Conservation (phyloP, 92 coral and sea anemone species). For the Porites cylindrica region DNA sequence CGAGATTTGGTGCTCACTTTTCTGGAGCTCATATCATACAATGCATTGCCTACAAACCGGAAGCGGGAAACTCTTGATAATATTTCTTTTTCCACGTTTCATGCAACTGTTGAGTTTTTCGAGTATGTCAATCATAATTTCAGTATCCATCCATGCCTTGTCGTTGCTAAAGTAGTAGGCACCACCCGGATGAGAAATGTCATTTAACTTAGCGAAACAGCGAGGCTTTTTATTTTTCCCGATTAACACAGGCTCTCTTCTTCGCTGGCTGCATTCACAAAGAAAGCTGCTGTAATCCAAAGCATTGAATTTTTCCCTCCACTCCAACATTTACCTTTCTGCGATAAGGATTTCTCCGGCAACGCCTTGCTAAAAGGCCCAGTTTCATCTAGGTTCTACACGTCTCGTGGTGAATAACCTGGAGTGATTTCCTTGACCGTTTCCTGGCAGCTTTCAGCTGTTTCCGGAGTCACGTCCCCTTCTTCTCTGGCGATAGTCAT, state of each 20-base stretch:
- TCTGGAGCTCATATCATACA: too few relatives aligned
- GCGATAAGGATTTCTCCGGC: conserved; percentile 47
- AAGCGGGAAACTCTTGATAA: background rate
- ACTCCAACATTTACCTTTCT: conserved; percentile 42
- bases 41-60: too few relatives aligned
- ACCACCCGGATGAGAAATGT: conserved; percentile 46
- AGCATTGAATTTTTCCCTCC: conserved; percentile 60
- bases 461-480: conserved; percentile 43
- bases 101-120: conserved; percentile 4
- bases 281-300: conserved; percentile 35
- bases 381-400: conserved; percentile 62
- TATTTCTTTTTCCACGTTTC: conserved; percentile 34
- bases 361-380: conserved; percentile 53
- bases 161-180: conserved; percentile 49
- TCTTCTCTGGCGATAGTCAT: conserved; percentile 46
- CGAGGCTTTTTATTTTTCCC: conserved; percentile 46
- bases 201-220: conserved; percentile 30
- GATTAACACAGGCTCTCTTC: conserved; percentile 49
- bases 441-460: conserved; percentile 56
- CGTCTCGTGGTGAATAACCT: conserved; percentile 44
- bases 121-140: conserved; percentile 15
- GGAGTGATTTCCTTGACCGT: background rate
- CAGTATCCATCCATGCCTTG: conserved; percentile 58
- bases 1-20: too few relatives aligned
- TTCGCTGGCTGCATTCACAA: conserved; percentile 34